Conservation (phyloP, 2,888 invertebrate genomes). For the Cephus pygmeus region DNA sequence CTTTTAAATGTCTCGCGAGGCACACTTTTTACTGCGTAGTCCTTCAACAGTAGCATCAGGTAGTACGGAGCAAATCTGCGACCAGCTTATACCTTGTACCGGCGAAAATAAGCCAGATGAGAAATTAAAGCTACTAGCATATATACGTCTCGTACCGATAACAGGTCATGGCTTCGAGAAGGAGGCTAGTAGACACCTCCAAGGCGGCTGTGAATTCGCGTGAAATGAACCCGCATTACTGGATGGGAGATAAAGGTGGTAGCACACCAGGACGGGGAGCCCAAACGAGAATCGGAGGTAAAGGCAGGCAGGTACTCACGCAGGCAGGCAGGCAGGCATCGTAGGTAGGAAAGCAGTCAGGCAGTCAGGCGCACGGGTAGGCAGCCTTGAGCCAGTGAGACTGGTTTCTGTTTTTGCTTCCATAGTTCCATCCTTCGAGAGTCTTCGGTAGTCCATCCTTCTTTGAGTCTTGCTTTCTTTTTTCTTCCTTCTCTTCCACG, state of each 20-base stretch:
- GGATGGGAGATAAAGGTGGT: constrained; percentile 42
- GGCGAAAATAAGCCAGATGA: neutral
- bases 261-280: constrained; percentile 25
- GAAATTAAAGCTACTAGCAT: neutral
- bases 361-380: constrained; percentile 24
- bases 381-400: constrained; percentile 66
- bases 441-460: constrained; percentile 56
- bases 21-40: neutral
- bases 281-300: constrained; percentile 32
- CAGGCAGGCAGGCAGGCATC: constrained; percentile 26
- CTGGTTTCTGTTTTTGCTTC: constrained; percentile 65
- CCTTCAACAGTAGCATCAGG: neutral
- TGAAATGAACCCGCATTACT: constrained; percentile 46
- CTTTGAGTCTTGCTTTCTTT: constrained; percentile 42
- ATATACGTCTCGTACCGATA: neutral
- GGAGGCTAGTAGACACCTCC: neutral
- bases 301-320: constrained; percentile 37
- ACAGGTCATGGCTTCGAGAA: neutral
- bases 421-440: constrained; percentile 62
- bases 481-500: constrained; percentile 24
- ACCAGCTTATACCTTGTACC: neutral
- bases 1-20: neutral
- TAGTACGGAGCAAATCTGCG: neutral
- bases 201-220: constrained; percentile 56
- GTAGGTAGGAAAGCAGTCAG: constrained; percentile 28